phyloP scores from a whole-genome alignment of 2,888 invertebrate genomes.

The Meiosimyza decipiens region DNA sequence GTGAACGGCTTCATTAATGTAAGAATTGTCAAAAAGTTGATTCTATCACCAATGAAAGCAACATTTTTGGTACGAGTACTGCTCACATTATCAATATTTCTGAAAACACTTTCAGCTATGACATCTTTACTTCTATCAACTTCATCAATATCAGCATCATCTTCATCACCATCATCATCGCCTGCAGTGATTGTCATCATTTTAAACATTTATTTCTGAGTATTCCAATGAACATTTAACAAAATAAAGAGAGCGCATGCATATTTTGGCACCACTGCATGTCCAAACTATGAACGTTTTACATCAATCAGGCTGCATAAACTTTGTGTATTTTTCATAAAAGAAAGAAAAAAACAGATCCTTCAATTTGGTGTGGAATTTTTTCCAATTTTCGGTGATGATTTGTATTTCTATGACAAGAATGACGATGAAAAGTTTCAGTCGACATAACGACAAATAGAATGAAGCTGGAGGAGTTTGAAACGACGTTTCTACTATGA shows the following conservation, averaged over 20 bases:
- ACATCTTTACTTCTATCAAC: neutral
- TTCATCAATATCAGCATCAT: neutral
- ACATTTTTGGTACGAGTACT: too few species aligned
- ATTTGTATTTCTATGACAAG: slow-evolving; percentile 15
- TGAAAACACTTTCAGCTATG: too few species aligned
- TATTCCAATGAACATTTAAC: too few species aligned
- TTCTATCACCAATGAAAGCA: too few species aligned
- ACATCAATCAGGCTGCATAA: slow-evolving; percentile 34
- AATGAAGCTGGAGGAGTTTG: neutral
- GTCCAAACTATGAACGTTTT: slow-evolving; percentile 22
- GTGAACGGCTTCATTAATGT: too few species aligned
- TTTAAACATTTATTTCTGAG: too few species aligned
- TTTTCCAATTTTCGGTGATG: slow-evolving; percentile 37
- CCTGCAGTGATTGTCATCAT: neutral
- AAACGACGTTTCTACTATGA: neutral
- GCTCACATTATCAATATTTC: too few species aligned
- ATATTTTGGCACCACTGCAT: neutral
- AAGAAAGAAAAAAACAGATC: neutral
- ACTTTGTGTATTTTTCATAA: neutral
- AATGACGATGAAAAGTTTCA: neutral
- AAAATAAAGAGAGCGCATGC: too few species aligned
- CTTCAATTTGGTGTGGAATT: slow-evolving; percentile 35
- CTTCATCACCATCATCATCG: neutral
- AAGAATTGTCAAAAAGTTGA: too few species aligned
- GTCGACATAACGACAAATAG: neutral